phyloP scores from a whole-genome alignment of 2,797 vertebrate genomes.

The Cyprinella venusta region DNA sequence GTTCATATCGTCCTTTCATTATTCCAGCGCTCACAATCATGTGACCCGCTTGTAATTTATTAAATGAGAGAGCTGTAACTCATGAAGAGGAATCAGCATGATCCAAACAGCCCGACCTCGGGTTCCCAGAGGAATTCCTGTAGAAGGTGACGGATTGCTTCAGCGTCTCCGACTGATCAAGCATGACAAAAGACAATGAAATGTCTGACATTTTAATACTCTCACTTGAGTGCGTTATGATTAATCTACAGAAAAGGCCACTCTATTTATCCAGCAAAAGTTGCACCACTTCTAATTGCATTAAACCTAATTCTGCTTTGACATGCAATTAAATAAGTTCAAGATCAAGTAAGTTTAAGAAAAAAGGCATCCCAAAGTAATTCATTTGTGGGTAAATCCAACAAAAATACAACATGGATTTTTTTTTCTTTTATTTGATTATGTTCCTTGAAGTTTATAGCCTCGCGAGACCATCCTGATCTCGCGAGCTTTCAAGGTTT shows the following conservation, averaged over 20 bases:
- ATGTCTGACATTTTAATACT: background rate
- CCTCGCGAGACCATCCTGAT: no score
- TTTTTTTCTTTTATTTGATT: no score
- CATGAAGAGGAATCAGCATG: conserved; percentile 16
- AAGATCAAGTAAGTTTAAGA: background rate
- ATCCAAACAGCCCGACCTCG: background rate
- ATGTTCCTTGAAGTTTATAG: no score
- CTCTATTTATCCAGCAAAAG: background rate
- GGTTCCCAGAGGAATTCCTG: conserved; percentile 1
- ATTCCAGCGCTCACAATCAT: background rate
- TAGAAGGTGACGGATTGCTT: conserved; percentile 15
- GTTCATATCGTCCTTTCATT: background rate
- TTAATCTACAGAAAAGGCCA: background rate
- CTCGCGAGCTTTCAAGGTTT: no score
- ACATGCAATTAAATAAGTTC: background rate
- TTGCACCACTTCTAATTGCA: background rate
- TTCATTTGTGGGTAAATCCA: background rate
- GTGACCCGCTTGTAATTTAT: conserved; percentile 1
- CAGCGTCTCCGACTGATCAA: conserved; percentile 24
- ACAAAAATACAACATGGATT: background rate
- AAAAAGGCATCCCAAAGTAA: background rate
- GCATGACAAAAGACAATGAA: conserved; percentile 11
- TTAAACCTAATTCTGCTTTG: background rate
- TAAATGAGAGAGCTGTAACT: conserved; percentile 13
- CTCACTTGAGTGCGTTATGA: background rate